Evolutionary conservation across 2,113 vertebrate genomes (phyloP).

Genomic region (Orycteropus afer): DNA sequence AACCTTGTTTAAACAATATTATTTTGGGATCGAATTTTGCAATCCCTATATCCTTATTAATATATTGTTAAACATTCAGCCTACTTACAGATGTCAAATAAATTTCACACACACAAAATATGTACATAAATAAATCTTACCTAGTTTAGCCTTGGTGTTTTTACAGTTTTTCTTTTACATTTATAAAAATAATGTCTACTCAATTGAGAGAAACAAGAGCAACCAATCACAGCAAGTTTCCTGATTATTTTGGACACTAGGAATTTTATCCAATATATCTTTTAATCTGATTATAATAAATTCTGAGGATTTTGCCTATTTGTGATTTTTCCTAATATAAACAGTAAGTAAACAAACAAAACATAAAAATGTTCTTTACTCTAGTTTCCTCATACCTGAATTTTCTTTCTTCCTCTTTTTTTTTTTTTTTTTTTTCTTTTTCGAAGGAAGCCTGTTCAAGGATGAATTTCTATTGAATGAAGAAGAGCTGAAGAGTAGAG

Average conservation of each 20-base stretch:
- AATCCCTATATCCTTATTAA: neutral
- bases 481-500: too few relatives aligned
- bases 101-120: neutral
- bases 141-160: neutral
- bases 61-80: neutral
- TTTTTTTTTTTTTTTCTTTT: too few relatives aligned
- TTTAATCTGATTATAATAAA: neutral
- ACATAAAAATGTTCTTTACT: neutral
- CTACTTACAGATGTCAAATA: neutral
- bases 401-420: too few relatives aligned
- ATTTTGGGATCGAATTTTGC: neutral
- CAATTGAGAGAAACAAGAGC: neutral
- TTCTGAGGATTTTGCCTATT: neutral
- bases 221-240: neutral
- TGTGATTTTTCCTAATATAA: neutral
- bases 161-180: neutral
- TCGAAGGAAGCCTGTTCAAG: too few relatives aligned
- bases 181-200: constrained; percentile 6
- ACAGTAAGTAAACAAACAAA: neutral
- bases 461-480: too few relatives aligned
- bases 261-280: neutral
- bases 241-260: neutral
- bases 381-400: neutral
- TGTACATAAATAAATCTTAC: neutral
- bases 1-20: neutral